Conservation (phyloP, 2,113 vertebrate species). For the Gorsachius goisagi region DNA sequence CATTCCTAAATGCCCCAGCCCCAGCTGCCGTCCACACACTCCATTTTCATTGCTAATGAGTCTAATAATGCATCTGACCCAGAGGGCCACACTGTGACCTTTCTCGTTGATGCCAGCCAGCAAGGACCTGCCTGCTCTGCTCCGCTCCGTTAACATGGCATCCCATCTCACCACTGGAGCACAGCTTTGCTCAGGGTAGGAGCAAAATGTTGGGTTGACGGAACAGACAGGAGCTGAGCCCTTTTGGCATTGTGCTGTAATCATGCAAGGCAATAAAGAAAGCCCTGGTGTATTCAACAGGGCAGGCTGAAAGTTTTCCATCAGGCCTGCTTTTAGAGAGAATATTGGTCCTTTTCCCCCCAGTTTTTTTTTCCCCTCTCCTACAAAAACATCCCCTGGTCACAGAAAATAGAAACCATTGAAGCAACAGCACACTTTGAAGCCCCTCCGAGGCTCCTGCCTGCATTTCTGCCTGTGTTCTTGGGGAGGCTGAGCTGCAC, state of each 20-base stretch:
- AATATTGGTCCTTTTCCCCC: not conserved
- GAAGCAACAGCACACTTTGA: not conserved
- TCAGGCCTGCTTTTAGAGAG: not conserved
- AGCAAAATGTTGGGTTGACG: not conserved
- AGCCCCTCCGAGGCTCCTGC: not conserved
- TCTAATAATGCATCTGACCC: fast-evolving
- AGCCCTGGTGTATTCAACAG: not conserved
- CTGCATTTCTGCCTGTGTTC: not conserved
- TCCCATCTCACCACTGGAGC: not conserved
- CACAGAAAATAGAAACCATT: not conserved
- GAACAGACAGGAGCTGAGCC: fast-evolving
- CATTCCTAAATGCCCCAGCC: not conserved
- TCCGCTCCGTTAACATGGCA: not conserved
- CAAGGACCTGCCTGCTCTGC: not conserved
- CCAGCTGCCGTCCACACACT: not conserved
- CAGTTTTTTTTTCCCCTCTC: not conserved
- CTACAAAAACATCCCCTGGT: not conserved
- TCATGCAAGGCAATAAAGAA: not conserved
- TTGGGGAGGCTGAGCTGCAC: not conserved
- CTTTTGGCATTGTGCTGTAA: not conserved
- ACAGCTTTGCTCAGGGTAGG: not conserved
- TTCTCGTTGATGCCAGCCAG: not conserved
- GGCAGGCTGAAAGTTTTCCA: not conserved
- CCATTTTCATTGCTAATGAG: not conserved
- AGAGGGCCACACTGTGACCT: not conserved